A percentile compares a stretch with the other conserved stretches of the same genome.
Evolutionary conservation across 2,888 invertebrate genomes (phyloP).

Genomic region (Kuschelorhynchus macadamiae): DNA sequence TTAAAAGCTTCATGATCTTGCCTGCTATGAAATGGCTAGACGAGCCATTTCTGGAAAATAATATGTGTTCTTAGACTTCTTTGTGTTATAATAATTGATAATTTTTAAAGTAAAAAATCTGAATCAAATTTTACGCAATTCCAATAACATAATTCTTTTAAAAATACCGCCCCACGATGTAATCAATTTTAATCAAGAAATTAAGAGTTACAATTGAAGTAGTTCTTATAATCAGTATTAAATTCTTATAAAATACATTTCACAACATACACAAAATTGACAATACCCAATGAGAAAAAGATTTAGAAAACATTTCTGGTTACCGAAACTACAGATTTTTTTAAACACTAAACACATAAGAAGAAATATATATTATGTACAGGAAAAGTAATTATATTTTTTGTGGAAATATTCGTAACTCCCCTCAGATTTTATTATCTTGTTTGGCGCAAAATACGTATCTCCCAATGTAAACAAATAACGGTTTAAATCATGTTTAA

Average conservation of each 20-base stretch:
- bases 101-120: slow-evolving; percentile 8
- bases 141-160: too few species aligned
- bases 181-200: background rate
- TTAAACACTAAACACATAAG: background rate
- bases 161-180: too few species aligned
- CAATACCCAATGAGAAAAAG: background rate
- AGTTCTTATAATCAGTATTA: background rate
- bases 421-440: too few species aligned
- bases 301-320: background rate
- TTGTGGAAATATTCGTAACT: too few species aligned
- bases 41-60: slow-evolving; percentile 21
- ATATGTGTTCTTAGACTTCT: background rate
- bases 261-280: background rate
- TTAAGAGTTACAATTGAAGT: too few species aligned
- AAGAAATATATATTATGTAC: too few species aligned
- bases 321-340: background rate
- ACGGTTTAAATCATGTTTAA: too few species aligned
- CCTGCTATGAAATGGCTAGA: slow-evolving; percentile 6
- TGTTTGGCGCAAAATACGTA: too few species aligned
- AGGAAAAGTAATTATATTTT: too few species aligned
- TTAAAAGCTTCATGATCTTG: slow-evolving; percentile 24
- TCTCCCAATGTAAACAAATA: too few species aligned
- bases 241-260: background rate
- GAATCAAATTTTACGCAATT: slow-evolving; percentile 11
- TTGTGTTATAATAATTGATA: slow-evolving; percentile 13